A percentile compares a stretch with the other conserved stretches of the same genome.
Evolutionary conservation across 2,797 vertebrate species (phyloP).

Genomic region (Pogonophryne albipinna): DNA sequence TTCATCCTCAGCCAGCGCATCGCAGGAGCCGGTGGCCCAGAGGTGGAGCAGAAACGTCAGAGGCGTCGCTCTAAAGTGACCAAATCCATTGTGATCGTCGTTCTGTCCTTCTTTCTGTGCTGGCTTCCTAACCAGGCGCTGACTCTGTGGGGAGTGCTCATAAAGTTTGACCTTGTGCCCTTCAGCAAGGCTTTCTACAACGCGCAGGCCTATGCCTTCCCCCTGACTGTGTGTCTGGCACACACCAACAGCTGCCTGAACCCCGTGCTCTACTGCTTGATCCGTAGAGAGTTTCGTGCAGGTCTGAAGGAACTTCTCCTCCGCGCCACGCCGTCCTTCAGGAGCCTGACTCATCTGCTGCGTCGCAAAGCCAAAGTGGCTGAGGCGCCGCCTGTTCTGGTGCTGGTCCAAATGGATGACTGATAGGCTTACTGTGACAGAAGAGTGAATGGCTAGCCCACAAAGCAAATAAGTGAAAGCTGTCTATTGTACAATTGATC

Average conservation of each 20-base stretch:
- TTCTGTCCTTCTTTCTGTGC: conserved; percentile 88
- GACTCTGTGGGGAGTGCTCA: conserved; percentile 87
- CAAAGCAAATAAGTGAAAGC: conserved; percentile 1
- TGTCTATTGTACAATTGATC: neutral
- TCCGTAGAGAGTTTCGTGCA: conserved; percentile 84
- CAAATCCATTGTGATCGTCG: conserved; percentile 85
- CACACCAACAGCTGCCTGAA: conserved; percentile 90
- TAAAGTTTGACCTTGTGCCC: conserved; percentile 87
- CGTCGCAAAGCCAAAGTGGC: conserved; percentile 83
- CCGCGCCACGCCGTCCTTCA: conserved; percentile 79
- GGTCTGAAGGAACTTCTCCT: conserved; percentile 85
- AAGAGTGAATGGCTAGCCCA: conserved; percentile 1
- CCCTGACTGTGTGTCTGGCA: conserved; percentile 86
- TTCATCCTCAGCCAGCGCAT: conserved; percentile 81
- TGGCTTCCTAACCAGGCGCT: conserved; percentile 89
- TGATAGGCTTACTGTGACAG: conserved; percentile 45
- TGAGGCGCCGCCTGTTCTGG: conserved; percentile 80
- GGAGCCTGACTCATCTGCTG: conserved; percentile 76
- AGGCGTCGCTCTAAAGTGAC: conserved; percentile 86
- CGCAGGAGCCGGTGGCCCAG: conserved; percentile 64
- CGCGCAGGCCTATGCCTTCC: conserved; percentile 86
- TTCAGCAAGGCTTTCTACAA: conserved; percentile 89
- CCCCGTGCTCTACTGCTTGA: conserved; percentile 86
- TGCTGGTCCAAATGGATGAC: conserved; percentile 85
- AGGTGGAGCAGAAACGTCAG: conserved; percentile 72